phyloP scores from a whole-genome alignment of 2,888 invertebrate genomes.

The Tipula unca region DNA sequence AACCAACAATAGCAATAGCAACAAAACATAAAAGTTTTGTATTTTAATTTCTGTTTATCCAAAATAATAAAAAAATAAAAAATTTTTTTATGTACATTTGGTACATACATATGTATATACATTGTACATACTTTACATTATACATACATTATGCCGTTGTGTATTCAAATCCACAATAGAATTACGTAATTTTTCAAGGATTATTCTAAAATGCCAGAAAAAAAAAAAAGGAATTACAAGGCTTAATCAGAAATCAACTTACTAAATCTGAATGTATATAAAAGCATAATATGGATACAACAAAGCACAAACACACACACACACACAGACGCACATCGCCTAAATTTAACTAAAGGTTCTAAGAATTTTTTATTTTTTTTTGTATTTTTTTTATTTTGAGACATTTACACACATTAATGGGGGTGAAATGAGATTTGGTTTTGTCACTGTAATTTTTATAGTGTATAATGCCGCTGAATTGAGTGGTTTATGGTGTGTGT shows the following conservation, averaged over 20 bases:
- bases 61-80: neutral
- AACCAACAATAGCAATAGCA: neutral
- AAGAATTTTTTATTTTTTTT: neutral
- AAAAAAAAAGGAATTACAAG: neutral
- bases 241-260: neutral
- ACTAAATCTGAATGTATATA: neutral
- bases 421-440: too few species aligned
- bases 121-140: neutral
- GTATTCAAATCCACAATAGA: constrained; percentile 8
- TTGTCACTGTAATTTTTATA: too few species aligned
- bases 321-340: neutral
- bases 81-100: neutral
- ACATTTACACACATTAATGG: too few species aligned
- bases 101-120: neutral
- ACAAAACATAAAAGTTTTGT: neutral
- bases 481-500: neutral
- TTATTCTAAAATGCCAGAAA: neutral
- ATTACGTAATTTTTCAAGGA: neutral
- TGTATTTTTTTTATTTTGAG: neutral
- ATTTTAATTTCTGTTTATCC: neutral
- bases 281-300: neutral
- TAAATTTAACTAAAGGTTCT: neutral
- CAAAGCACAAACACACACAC: too few species aligned
- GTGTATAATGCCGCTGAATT: too few species aligned
- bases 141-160: neutral